Conservation (phyloP, 1,140 invertebrate species). For the Papilio dardanus region DNA sequence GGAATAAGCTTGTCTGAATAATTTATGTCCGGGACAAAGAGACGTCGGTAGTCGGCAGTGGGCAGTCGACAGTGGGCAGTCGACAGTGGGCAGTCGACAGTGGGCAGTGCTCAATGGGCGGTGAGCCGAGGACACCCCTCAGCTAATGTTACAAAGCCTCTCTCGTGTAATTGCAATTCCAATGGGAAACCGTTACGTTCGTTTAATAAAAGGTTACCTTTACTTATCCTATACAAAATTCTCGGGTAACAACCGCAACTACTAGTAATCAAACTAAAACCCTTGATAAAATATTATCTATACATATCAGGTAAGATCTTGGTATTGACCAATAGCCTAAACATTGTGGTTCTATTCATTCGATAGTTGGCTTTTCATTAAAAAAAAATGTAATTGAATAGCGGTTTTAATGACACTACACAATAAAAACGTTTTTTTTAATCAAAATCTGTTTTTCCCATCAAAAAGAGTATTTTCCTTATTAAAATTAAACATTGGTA, state of each 20-base stretch:
- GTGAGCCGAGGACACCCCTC: too few species aligned
- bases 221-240: neutral
- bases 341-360: too few species aligned
- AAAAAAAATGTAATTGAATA: too few species aligned
- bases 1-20: neutral
- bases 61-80: neutral
- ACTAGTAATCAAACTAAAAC: neutral
- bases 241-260: neutral
- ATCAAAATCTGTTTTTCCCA: too few species aligned
- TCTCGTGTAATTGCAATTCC: neutral
- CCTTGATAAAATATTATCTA: neutral
- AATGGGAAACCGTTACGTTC: neutral
- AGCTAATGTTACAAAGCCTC: neutral
- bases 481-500: constrained; percentile 1
- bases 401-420: too few species aligned
- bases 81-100: neutral
- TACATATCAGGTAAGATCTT: neutral
- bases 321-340: too few species aligned
- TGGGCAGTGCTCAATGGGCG: too few species aligned
- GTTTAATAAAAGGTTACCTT: neutral
- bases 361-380: too few species aligned
- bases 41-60: neutral
- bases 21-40: neutral
- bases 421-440: too few species aligned
- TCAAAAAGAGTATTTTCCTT: neutral